phyloP scores from a whole-genome alignment of 2,113 vertebrate genomes.

The Rhinogobius similis region DNA sequence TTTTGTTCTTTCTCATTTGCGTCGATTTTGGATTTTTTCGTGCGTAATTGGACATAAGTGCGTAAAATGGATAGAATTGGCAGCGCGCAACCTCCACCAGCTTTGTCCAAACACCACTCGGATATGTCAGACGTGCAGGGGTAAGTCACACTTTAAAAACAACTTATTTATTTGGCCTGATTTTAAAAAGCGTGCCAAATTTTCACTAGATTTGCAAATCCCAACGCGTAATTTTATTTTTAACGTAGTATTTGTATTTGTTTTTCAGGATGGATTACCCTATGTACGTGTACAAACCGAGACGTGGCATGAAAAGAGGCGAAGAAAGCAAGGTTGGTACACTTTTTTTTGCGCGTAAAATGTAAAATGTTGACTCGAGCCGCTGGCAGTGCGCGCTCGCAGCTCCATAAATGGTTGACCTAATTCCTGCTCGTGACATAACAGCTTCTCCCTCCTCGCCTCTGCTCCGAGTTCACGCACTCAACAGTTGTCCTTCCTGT shows the following conservation, averaged over 20 bases:
- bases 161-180: too few relatives aligned
- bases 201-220: not conserved
- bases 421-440: conserved; percentile 66
- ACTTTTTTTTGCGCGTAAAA: not conserved
- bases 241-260: conserved; percentile 10
- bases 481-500: not conserved
- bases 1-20: not conserved
- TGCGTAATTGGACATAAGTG: conserved; percentile 34
- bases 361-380: conserved; percentile 1
- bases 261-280: conserved; percentile 89
- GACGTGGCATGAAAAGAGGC: conserved; percentile 87
- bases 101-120: conserved; percentile 80
- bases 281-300: conserved; percentile 93
- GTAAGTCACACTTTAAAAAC: too few relatives aligned
- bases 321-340: conserved; percentile 90
- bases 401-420: conserved; percentile 58
- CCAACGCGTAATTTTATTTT: not conserved
- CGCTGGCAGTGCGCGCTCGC: conserved; percentile 13
- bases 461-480: conserved; percentile 16
- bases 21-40: conserved; percentile 10
- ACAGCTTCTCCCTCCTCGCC: conserved; percentile 39
- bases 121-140: conserved; percentile 84
- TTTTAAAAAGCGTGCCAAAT: too few relatives aligned
- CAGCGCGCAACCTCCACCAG: conserved; percentile 81
- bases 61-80: conserved; percentile 88